phyloP scores from a whole-genome alignment of 2,113 vertebrate genomes.

The Anhinga rufa region DNA sequence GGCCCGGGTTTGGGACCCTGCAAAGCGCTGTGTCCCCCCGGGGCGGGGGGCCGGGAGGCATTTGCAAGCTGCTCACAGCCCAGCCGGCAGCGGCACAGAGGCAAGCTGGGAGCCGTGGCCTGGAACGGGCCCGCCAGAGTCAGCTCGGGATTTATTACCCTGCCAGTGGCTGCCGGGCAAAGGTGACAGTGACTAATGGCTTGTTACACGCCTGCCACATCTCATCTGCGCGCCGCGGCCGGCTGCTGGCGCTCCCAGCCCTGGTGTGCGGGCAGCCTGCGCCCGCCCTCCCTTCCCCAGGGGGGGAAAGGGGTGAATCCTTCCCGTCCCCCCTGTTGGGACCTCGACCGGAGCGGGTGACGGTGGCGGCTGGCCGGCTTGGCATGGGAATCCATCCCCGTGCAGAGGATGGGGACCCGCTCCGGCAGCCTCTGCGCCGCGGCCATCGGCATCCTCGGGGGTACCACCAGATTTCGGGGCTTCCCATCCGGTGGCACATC shows the following conservation, averaged over 20 bases:
- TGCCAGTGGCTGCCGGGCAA: conserved; percentile 57
- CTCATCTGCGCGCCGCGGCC: not conserved
- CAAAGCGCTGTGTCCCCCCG: not conserved
- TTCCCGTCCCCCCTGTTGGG: rapidly evolving
- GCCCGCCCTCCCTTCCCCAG: not conserved
- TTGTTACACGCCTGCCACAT: conserved; percentile 72
- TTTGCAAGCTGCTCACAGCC: conserved; percentile 59
- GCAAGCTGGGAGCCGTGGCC: conserved; percentile 30
- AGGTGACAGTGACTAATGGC: conserved; percentile 72
- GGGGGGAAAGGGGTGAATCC: not conserved
- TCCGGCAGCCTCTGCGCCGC: not conserved
- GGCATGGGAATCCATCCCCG: not conserved
- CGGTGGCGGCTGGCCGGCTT: not conserved
- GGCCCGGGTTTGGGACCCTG: not conserved
- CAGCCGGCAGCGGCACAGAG: not conserved
- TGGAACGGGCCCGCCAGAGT: conserved; percentile 38
- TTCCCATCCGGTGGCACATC: not conserved
- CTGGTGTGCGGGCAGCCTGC: not conserved
- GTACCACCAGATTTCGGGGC: not conserved
- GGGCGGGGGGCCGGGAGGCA: not conserved
- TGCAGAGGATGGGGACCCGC: not conserved
- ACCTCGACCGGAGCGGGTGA: not conserved
- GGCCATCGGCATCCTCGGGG: not conserved
- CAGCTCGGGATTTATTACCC: conserved; percentile 44
- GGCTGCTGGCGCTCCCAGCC: conserved; percentile 40